Base-by-base conservation (phyloP, 2,888 invertebrate species). In the Rhyacophila evoluta region DNA sequence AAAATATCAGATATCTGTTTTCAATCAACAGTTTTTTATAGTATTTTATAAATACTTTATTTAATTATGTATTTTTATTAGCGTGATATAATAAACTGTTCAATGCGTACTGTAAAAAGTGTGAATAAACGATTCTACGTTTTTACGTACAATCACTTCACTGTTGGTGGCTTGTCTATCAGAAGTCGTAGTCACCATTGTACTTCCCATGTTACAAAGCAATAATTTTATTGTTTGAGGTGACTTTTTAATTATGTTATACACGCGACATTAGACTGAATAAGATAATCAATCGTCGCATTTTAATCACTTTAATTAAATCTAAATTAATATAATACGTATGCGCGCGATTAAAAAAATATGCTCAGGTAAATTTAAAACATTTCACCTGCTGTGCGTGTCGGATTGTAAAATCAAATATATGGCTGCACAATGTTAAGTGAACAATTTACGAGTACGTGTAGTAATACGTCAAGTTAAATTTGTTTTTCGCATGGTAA, bases 141-240 rank as follows among this genome's bases (percentile, higher is more conserved):
- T 33, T 4, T 33, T 33, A 4, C 6, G 29, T 33, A 25, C 19
- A 55, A 19, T 25, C 25, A n/a, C 5, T 33, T 33, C 2, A 33
- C 6, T 6, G 29, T 6, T 4, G 29, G 29, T 6, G 29, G 6
- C 19, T 41, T 55, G 55, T 55, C 8, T 55, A 25, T n/a, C n/a
- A n/a, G n/a, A n/a, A n/a, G n/a, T n/a, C n/a, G 12, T 25, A 25
- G 55, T 8, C 10, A 12, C 6, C 29, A 33, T 55, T 19, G 55
- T 1, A 55, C 19, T 55, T 55, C 55, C 55, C 55, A 55, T 55
- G 55, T 55, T 55, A 19, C 19, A 19, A 55, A 55, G 55, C 55
- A 10, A 55, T 55, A 55, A 55, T n/a, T 55, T 55, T 55, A 55
- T 55, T 55, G 55, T 55, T 55, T 10, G 15, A 55, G 55, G 15